These are phyloP conservation scores for Bucco capensis DNA, from an alignment of 2,113 vertebrate genomes.

Conservation along the genomic window DNA sequence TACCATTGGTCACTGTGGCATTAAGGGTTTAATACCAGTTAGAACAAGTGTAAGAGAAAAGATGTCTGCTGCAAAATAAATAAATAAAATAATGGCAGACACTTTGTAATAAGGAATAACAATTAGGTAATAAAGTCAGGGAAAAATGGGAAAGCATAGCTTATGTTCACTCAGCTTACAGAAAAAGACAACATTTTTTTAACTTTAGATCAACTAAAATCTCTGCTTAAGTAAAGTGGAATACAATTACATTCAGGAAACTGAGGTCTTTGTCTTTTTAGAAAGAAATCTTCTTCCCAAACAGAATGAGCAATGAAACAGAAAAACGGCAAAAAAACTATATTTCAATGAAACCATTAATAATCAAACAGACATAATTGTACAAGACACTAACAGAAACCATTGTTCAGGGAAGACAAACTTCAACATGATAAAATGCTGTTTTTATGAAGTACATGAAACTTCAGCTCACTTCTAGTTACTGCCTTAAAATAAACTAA, in stretches of 20 bases:
- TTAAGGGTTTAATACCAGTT: background rate
- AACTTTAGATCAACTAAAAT: slow-evolving; percentile 2
- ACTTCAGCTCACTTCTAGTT: background rate
- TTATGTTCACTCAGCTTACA: slow-evolving; percentile 4
- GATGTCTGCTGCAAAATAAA: background rate
- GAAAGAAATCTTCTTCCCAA: background rate
- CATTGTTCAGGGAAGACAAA: background rate
- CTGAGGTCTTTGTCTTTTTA: slow-evolving; percentile 20
- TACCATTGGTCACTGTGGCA: background rate
- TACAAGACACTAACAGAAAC: background rate
- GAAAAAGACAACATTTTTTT: background rate
- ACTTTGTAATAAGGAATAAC: background rate
- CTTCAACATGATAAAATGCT: background rate
- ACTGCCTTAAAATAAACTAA: background rate
- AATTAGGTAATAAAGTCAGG: background rate
- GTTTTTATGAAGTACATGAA: background rate
- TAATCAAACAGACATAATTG: background rate
- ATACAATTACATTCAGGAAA: slow-evolving; percentile 3
- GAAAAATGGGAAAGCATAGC: background rate
- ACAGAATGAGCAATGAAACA: background rate
- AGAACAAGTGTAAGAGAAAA: background rate
- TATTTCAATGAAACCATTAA: background rate
- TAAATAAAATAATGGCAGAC: background rate
- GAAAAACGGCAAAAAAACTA: background rate
- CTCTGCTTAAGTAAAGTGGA: background rate